Base-by-base conservation (phyloP, 2,888 invertebrate species). In the Leptothorax acervorum region DNA sequence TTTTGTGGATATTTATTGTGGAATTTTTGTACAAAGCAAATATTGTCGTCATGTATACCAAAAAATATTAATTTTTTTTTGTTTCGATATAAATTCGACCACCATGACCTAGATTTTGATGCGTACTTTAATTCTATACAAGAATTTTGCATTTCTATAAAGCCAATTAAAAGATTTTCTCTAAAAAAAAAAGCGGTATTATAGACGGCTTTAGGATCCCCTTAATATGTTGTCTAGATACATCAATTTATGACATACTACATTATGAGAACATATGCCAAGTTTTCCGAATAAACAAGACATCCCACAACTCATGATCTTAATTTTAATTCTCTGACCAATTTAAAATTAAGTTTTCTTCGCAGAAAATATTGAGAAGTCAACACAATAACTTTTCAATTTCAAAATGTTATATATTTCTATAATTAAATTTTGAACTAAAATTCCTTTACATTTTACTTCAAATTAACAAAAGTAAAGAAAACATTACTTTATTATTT, bases 241-340 rank as follows among this genome's bases (percentile, higher is more conserved):
- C 55, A 78, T 78, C 15, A 42, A 78, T 66, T 78, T 55, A 55
- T 76, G 11, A 45, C 11, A 48, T 15, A 31, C 0, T 57, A 78
- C 6, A 55, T 18, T 39, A 4, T n/a, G 55, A 55, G 3, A 78
- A 78, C 9, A 78, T 68, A 23, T 31, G 53, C 23, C 70, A 70
- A 78, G 55, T 78, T 31, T 68, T 68, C 55, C 2, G 8, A 78
- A 31, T 45, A 78, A 57, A 57, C 31, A 78, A 23, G 1, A 68
- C 28, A 18, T 65, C n/a, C 28, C 15, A 78, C 42, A 53, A 53
- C 9, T 65, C 53, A 18, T 31, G 42, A 55, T 45, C 1, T 78
- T 55, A 78, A 68, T 68, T 78, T 8, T 42, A 62, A 62, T 35
- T 75, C 6, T 63, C 35, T 76, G 8, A 63, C 39, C 1, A 39